Evolutionary conservation across 2,797 vertebrate genomes (phyloP), one percentile per base, ranked within the genome.

Genomic region (Pantherophis alleghaniensis): DNA sequence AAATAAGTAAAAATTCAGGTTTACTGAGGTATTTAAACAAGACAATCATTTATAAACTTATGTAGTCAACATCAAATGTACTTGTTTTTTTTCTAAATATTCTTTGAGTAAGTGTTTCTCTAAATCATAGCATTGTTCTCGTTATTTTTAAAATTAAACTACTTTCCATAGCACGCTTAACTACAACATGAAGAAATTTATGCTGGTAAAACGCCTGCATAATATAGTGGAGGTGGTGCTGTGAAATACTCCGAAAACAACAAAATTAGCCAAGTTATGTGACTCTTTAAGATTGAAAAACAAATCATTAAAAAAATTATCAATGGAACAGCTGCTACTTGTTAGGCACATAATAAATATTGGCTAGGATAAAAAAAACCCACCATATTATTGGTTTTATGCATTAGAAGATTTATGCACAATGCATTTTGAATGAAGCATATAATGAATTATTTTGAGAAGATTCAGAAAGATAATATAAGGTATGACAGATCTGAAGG

Each of bases 161-260:
- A 89, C 93, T 91, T 94, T 96, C 96, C 94, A 91, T 96, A 95
- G 90, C 63, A 60, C 56, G 10, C 91, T 22, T 94, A 88, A 66
- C 10, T 94, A 94, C 95, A 95, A 96, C 96, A 87, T 91, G 92
- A 96, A 97, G 94, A 79, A 95, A 91, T 93, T 86, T 56, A 95
- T 94, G 60, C 95, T 92, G 89, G 94, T 61, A 0, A 95, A 96
- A 94, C 9, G 37, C 92, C 96, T 97, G 83, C 92, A 93, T 95
- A 96, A 95, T 86, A 93, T 86, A 93, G 92, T 96, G 74, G 74
- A 79, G 74, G 18, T 92, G 87, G 7, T 94, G 93, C 95, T 94
- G 63, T 94, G 95, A 96, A 95, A 95, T 94, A 93, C 18, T 57
- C 0, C 32, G 90, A 93, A 89, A 93, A 86, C 93, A 91, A 88